Percentiles rank a stretch among this genome's conserved stretches.
phyloP scores from a whole-genome alignment of 2,113 vertebrate species.

The Camelus bactrianus region DNA sequence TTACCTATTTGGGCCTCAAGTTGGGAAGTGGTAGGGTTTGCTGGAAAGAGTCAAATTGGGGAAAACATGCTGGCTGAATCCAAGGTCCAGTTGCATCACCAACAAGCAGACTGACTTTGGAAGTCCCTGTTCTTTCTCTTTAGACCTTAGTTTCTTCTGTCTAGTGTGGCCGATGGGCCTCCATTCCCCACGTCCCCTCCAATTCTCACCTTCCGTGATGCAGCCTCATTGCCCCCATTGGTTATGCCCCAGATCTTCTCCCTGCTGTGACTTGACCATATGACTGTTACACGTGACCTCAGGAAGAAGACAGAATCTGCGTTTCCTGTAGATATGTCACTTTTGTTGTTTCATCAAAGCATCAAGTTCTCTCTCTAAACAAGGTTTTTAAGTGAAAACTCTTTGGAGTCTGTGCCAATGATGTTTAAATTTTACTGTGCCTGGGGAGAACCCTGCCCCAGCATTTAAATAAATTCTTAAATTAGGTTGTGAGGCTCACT shows the following conservation, averaged over 20 bases:
- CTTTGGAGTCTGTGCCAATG: background rate
- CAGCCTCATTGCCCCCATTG: background rate
- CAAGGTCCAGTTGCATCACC: background rate
- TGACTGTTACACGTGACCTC: background rate
- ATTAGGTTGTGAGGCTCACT: background rate
- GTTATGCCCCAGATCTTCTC: background rate
- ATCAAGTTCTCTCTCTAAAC: background rate
- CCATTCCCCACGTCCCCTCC: background rate
- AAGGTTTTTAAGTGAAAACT: background rate
- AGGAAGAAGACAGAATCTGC: background rate
- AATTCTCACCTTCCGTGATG: background rate
- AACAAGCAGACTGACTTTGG: background rate
- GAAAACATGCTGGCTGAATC: background rate
- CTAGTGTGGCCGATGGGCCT: background rate
- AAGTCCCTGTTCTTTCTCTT: background rate
- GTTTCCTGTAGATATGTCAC: background rate
- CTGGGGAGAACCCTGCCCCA: background rate
- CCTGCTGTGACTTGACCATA: background rate
- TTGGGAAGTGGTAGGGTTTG: background rate
- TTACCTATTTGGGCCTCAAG: background rate
- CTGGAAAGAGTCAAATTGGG: background rate
- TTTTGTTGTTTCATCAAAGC: slow-evolving; percentile 23
- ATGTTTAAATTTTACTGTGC: slow-evolving; percentile 26
- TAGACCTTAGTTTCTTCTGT: background rate
- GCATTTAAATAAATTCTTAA: background rate